These are phyloP conservation scores for Oryctolagus cuniculus DNA, from an alignment of 2,113 vertebrate species.

Conservation along the genomic window DNA sequence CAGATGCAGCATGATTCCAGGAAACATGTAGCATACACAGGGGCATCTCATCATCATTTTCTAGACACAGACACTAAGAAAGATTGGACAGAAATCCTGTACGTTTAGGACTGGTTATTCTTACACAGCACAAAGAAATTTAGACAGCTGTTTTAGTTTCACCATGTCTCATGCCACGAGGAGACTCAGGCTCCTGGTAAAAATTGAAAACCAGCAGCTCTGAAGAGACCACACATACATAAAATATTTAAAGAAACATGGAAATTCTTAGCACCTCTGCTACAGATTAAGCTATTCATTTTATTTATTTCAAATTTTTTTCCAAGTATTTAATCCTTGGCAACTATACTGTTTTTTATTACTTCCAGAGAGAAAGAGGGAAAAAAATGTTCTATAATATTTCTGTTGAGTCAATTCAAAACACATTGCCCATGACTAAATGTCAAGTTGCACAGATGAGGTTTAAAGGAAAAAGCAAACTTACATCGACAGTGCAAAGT, in stretches of 20 bases:
- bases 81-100: background rate
- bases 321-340: background rate
- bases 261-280: background rate
- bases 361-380: background rate
- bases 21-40: fast-evolving
- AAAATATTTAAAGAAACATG: background rate
- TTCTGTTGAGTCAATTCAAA: conserved; percentile 13
- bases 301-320: background rate
- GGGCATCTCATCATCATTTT: background rate
- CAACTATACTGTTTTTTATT: background rate
- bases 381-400: background rate
- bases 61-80: background rate
- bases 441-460: background rate
- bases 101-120: background rate
- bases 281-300: background rate
- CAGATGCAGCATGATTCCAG: background rate
- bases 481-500: conserved; percentile 89
- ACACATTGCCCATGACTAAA: background rate
- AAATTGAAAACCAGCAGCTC: background rate
- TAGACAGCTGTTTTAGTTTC: background rate
- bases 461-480: conserved; percentile 72
- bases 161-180: background rate
- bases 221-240: background rate
- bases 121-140: background rate
- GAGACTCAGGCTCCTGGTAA: background rate